Evolutionary conservation across 2,797 vertebrate genomes (phyloP), one percentile per base, ranked within the genome.

Genomic region (Apodemus agrarius): DNA sequence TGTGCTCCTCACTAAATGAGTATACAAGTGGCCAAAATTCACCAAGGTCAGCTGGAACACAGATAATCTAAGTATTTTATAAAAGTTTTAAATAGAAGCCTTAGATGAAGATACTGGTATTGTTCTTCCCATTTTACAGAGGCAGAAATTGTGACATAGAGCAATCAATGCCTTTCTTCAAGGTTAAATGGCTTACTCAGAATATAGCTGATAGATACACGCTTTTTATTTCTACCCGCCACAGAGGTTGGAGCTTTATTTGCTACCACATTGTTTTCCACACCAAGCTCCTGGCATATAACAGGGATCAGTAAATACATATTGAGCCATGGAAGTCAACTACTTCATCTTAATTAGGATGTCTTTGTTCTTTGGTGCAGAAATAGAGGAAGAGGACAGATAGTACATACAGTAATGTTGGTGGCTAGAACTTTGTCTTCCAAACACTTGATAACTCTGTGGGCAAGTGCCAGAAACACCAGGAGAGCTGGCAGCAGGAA

Each of bases 401-500:
- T 43, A 59, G 0, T 5, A 6, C 19, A 43, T 0, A 63, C 5
- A 69, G 2, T 92, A 54, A 21, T 57, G 34, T 11, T 93, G 46
- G 31, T 92, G 81, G 10, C 61, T 82, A 90, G 65, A 80, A 86
- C 49, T 75, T 81, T 91, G 31, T 57, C 79, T 92, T 88, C 26
- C 21, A 37, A 80, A 19, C 26, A 40, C 65, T 76, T 80, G 74
- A 26, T 34, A 14, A 40, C 40, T 84, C 69, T 59, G 6, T 82
- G 49, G 61, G 31, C 24, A 96, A 57, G 8, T 29, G 21, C 52
- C 74, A 52, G 89, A 65, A 92, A 34, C n/a, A n/a, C 31, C 74
- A 34, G 54, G 72, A 61, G 52, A 34, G 9, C 31, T 80, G 72
- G 81, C 29, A 79, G 6, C 0, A 76, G n/a, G 1, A 57, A 54